These are phyloP conservation scores for Heteropelma amictum DNA, from an alignment of 2,888 invertebrate genomes.

Conservation along the genomic window DNA sequence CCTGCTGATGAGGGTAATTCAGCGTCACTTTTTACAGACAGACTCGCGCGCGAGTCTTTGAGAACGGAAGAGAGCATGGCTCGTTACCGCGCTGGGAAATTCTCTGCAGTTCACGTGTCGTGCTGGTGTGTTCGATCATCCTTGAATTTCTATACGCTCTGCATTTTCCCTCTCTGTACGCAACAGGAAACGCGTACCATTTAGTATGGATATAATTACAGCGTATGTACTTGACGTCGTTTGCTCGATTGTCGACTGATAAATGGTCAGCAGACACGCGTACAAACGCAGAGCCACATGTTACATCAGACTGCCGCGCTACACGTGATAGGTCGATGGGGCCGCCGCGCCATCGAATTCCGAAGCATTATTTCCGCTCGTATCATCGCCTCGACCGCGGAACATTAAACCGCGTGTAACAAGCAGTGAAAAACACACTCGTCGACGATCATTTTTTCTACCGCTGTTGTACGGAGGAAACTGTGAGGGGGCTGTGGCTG, in stretches of 20 bases:
- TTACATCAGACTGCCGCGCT: not conserved
- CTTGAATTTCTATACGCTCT: too few relatives aligned
- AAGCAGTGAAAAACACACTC: not conserved
- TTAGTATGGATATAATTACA: not conserved
- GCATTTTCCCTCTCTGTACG: not conserved
- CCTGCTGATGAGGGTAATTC: too few relatives aligned
- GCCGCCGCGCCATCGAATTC: too few relatives aligned
- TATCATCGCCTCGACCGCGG: constrained; percentile 36
- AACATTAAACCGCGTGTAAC: constrained; percentile 19
- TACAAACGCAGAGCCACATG: not conserved
- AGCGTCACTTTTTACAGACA: too few relatives aligned
- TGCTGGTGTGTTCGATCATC: too few relatives aligned
- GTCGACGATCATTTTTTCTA: not conserved
- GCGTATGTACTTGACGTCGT: constrained; percentile 15
- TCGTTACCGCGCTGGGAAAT: too few relatives aligned
- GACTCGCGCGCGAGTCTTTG: too few relatives aligned
- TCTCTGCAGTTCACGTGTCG: too few relatives aligned
- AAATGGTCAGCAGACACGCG: constrained; percentile 4
- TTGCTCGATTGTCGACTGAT: constrained; percentile 33
- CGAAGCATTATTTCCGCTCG: too few relatives aligned
- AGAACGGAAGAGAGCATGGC: too few relatives aligned
- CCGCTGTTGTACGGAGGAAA: too few relatives aligned
- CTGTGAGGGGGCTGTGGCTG: too few relatives aligned
- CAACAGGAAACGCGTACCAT: not conserved
- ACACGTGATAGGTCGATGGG: constrained; percentile 12